Evolutionary conservation across 2,113 vertebrate genomes (phyloP).

Genomic region (Heterotilapia buettikoferi): DNA sequence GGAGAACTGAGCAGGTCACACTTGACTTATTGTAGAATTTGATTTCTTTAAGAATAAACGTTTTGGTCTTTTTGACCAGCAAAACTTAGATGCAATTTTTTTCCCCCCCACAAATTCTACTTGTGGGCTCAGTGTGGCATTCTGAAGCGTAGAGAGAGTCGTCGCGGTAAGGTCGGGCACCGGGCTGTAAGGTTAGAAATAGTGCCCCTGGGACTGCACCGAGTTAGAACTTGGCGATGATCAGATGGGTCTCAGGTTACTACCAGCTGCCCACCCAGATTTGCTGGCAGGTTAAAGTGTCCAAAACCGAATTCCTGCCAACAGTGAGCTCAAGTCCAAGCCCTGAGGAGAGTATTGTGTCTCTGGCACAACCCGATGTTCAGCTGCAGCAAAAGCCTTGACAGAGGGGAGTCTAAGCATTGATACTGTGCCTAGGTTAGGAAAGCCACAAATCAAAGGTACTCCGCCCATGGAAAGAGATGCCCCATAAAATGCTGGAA

Average conservation of each 20-base stretch:
- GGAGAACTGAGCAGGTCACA: neutral
- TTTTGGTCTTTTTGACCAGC: neutral
- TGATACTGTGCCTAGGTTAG: conserved; percentile 31
- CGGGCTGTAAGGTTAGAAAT: conserved; percentile 56
- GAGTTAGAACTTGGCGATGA: conserved; percentile 63
- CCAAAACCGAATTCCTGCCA: conserved; percentile 61
- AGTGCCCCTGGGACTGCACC: conserved; percentile 49
- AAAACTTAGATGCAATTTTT: neutral
- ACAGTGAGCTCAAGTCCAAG: conserved; percentile 55
- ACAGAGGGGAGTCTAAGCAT: conserved; percentile 9
- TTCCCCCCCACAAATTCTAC: accelerated
- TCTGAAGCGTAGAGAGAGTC: neutral
- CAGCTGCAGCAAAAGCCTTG: conserved; percentile 43
- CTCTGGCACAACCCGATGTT: conserved; percentile 52
- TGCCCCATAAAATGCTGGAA: conserved; percentile 45
- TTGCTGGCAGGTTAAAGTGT: conserved; percentile 63
- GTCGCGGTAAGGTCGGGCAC: conserved; percentile 38
- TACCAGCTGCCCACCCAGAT: conserved; percentile 72
- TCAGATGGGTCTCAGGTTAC: conserved; percentile 59
- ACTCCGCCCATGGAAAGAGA: conserved; percentile 42
- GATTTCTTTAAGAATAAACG: neutral
- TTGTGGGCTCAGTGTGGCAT: conserved; percentile 20
- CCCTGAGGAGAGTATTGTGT: conserved; percentile 59
- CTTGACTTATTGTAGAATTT: neutral
- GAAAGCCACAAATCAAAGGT: conserved; percentile 51